phyloP scores from a whole-genome alignment of 1,140 invertebrate genomes.

The Gryon sp. region DNA sequence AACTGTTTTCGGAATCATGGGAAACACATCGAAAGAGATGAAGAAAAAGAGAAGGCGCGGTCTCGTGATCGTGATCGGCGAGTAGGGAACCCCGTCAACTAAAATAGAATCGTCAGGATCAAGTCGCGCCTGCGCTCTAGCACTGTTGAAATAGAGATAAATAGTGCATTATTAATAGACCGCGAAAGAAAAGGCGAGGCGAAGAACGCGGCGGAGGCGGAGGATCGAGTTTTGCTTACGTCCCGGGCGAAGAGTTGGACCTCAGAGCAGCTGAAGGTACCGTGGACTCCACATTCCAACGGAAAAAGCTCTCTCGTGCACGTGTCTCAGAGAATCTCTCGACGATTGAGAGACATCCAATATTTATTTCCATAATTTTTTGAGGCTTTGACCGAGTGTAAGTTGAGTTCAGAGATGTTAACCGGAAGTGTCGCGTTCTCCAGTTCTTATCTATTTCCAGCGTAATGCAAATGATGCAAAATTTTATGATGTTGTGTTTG shows the following conservation, averaged over 20 bases:
- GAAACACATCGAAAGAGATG: constrained; percentile 23
- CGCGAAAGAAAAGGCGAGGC: constrained; percentile 61
- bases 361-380: constrained; percentile 24
- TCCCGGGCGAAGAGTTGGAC: constrained; percentile 67
- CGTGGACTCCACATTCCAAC: constrained; percentile 82
- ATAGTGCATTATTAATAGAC: constrained; percentile 71
- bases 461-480: not conserved
- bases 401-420: constrained; percentile 19
- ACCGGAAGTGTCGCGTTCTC: constrained; percentile 53
- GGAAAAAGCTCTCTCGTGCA: constrained; percentile 71
- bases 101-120: constrained; percentile 73
- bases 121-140: constrained; percentile 66
- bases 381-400: constrained; percentile 44
- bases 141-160: constrained; percentile 65
- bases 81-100: constrained; percentile 61
- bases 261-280: constrained; percentile 80
- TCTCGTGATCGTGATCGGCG: constrained; percentile 36
- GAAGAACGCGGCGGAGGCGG: constrained; percentile 59
- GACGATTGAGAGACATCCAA: constrained; percentile 56
- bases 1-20: constrained; percentile 55
- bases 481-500: constrained; percentile 20
- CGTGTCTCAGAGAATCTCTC: constrained; percentile 64
- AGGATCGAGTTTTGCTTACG: constrained; percentile 64
- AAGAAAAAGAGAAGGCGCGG: constrained; percentile 24
- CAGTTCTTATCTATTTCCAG: constrained; percentile 9